These are phyloP conservation scores for Anguilla obscura DNA, from an alignment of 2,797 vertebrate species.

Conservation along the genomic window DNA sequence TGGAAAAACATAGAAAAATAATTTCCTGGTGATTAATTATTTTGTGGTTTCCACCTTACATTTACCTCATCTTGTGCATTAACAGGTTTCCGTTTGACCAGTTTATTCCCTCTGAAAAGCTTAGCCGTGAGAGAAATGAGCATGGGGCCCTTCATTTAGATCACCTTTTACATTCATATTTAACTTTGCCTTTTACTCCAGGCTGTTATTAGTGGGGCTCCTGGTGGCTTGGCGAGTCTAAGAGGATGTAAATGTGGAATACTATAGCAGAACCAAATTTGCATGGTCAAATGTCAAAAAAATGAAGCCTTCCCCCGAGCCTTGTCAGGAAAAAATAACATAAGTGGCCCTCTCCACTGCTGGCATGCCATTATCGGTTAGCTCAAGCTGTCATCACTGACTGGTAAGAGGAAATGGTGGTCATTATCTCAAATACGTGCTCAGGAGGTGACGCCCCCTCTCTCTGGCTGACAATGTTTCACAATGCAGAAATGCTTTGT, in stretches of 20 bases:
- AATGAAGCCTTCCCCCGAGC: slow-evolving; percentile 97
- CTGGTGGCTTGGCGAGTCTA: slow-evolving; percentile 79
- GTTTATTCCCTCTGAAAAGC: slow-evolving; percentile 62
- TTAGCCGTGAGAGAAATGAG: slow-evolving; percentile 67
- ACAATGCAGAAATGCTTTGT: slow-evolving; percentile 64
- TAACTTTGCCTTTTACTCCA: slow-evolving; percentile 71
- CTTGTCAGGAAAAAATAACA: slow-evolving; percentile 97
- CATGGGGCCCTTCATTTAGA: slow-evolving; percentile 71
- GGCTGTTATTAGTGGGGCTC: slow-evolving; percentile 85
- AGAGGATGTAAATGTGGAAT: slow-evolving; percentile 98
- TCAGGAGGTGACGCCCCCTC: slow-evolving; percentile 69
- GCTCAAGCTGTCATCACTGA: slow-evolving; percentile 95
- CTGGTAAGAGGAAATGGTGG: slow-evolving; percentile 83
- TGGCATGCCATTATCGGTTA: slow-evolving; percentile 96
- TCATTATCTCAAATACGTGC: slow-evolving; percentile 89
- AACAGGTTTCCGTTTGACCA: slow-evolving; percentile 46
- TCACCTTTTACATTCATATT: slow-evolving; percentile 82
- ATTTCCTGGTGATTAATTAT: slow-evolving; percentile 64
- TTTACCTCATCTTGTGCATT: slow-evolving; percentile 51
- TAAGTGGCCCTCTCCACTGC: slow-evolving; percentile 90
- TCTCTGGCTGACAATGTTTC: slow-evolving; percentile 78
- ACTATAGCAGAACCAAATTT: slow-evolving; percentile 99
- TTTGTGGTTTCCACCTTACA: slow-evolving; percentile 46
- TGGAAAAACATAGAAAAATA: slow-evolving; percentile 50
- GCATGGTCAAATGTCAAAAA: slow-evolving; percentile 99